Evolutionary conservation across 2,888 invertebrate genomes (phyloP), one percentile per base, ranked within the genome.

Genomic region (Lepas anatifera): DNA sequence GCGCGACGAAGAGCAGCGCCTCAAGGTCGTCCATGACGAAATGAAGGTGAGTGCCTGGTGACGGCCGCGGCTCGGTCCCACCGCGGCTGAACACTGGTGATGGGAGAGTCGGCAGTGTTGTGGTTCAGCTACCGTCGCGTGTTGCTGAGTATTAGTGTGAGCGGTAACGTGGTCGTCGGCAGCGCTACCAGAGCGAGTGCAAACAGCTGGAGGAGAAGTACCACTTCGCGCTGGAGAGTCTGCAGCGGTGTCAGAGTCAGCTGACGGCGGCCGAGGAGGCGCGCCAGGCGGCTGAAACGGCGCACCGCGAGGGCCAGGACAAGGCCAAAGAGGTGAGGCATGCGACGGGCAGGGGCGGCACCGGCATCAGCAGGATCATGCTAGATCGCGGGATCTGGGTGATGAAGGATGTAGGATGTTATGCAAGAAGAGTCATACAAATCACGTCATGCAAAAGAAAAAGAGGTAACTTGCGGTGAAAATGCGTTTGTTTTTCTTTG

Each of bases 1-100:
- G 67, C 69, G 70, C 32, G 70, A 72, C 6, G 72, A 72, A 48
- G 71, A 70, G 32, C 67, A 72, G 58, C 66, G 66, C 18, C 39
- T 66, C 39, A 66, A 37, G 39, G 39, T 66, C 3, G 16, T 66
- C 4, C 66, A 66, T 3, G 66, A 66, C 39, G 66, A 66, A 39
- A 27, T 39, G 25, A 66, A 66, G 66, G 66, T 66, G 13, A 66
- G 66, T 63, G 7, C 8, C 10, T 50, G n/a, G n/a, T n/a, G n/a
- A n/a, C n/a, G n/a, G n/a, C n/a, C n/a, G n/a, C n/a, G n/a, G n/a
- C n/a, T n/a, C n/a, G n/a, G n/a, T n/a, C n/a, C n/a, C n/a, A n/a
- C n/a, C n/a, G n/a, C n/a, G n/a, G n/a, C n/a, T n/a, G n/a, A n/a
- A n/a, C n/a, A n/a, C n/a, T n/a, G n/a, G n/a, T n/a, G n/a, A n/a